These are phyloP conservation scores for Lamprotornis superbus DNA, from an alignment of 2,113 vertebrate genomes.

Conservation along the genomic window DNA sequence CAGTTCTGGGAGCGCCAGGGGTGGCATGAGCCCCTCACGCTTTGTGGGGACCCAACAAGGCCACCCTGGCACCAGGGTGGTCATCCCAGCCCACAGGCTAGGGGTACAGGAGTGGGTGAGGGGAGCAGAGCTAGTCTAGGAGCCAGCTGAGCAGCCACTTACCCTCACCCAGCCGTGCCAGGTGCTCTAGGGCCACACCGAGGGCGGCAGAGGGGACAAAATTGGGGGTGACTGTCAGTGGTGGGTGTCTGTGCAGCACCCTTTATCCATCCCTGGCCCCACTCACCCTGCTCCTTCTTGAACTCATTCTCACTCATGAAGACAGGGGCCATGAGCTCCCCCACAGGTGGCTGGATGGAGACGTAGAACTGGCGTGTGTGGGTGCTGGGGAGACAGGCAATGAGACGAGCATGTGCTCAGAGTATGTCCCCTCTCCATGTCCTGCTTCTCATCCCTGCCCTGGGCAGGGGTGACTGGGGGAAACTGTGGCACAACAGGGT, in stretches of 20 bases:
- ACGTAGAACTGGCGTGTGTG: constrained; percentile 93
- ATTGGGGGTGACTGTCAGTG: not conserved
- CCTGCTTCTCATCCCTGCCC: not conserved
- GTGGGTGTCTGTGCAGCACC: accelerated
- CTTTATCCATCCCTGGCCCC: not conserved
- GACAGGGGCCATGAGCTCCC: constrained; percentile 90
- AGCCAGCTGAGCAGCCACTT: constrained; percentile 10
- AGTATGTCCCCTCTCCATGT: not conserved
- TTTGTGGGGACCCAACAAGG: accelerated
- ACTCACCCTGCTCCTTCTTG: constrained; percentile 94
- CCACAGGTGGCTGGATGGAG: constrained; percentile 93
- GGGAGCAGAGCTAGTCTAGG: constrained; percentile 17
- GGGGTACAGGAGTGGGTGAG: not conserved
- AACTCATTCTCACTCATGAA: constrained; percentile 98
- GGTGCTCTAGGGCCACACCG: constrained; percentile 15
- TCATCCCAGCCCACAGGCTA: not conserved
- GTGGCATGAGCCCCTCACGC: accelerated
- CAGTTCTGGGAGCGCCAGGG: not conserved
- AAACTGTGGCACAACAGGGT: not conserved
- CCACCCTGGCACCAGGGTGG: not conserved
- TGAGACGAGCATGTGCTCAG: not conserved
- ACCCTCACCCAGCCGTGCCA: constrained; percentile 16
- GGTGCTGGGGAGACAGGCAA: constrained; percentile 72
- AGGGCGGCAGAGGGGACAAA: constrained; percentile 47
- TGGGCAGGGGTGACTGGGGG: not conserved